Evolutionary conservation across 2,888 invertebrate species (phyloP).

Genomic region (Tipula vernalis): DNA sequence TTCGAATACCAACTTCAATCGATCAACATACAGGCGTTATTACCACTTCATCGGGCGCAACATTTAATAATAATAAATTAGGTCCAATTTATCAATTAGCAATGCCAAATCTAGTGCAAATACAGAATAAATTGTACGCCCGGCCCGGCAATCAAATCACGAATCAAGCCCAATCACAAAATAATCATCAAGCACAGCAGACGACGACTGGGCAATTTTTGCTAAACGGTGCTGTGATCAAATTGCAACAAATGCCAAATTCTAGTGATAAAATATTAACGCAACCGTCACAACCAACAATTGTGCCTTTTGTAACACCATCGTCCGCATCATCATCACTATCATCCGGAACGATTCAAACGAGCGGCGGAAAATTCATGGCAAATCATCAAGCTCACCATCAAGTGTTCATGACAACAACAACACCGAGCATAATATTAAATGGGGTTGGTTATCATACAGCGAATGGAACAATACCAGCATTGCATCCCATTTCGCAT

Average conservation of each 20-base stretch:
- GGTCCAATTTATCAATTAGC: conserved; percentile 45
- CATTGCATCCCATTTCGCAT: conserved; percentile 29
- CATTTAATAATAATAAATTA: conserved; percentile 19
- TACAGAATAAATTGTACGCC: conserved; percentile 33
- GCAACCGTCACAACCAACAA: conserved; percentile 13
- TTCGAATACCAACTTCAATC: not conserved
- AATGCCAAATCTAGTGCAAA: conserved; percentile 49
- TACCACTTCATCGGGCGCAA: conserved; percentile 16
- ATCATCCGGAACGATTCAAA: not conserved
- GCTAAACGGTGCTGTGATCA: conserved; percentile 34
- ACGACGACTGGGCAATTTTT: conserved; percentile 26
- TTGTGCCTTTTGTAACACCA: conserved; percentile 16
- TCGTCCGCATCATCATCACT: conserved; percentile 12
- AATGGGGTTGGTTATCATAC: conserved; percentile 25
- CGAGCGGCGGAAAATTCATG: not conserved
- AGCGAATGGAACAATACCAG: conserved; percentile 24
- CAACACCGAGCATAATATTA: conserved; percentile 30
- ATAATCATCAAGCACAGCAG: not conserved
- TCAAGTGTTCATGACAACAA: conserved; percentile 32
- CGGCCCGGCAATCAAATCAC: not conserved
- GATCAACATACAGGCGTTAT: conserved; percentile 26
- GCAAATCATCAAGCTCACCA: conserved; percentile 5
- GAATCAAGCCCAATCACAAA: not conserved
- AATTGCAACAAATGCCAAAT: conserved; percentile 23
- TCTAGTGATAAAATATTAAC: conserved; percentile 5